Evolutionary conservation across 2,113 vertebrate species (phyloP), one percentile per base, ranked within the genome.

Genomic region (Ailuropoda melanoleuca): DNA sequence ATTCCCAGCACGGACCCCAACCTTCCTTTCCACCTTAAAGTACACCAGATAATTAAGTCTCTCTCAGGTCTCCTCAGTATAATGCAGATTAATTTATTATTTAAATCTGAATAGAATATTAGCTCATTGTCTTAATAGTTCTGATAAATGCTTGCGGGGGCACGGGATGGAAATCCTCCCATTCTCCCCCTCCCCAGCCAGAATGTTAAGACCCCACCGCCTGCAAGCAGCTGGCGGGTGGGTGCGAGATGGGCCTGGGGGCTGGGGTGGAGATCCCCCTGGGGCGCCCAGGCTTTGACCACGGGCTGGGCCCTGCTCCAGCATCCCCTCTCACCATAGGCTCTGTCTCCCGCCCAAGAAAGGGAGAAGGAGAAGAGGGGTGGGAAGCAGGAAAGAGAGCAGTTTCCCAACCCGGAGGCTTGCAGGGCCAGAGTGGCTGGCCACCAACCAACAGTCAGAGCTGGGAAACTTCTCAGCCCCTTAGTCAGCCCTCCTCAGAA

Each of bases 21-120:
- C 77, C 75, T 95, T 96, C 94, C 88, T 97, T 89, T 96, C 97
- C 81, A 97, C 97, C 95, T 94, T 97, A 98, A 81, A 97, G 90
- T 86, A 96, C 66, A 93, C 4, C 29, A 97, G 96, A 98, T 98
- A 98, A 97, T 96, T 93, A 97, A 97, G 97, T 96, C 97, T 93
- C 95, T 96, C 93, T 93, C 3, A 77, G 96, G 97, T 97, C 98
- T 98, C 84, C 96, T 98, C 43, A 95, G 97, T 98, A 96, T 98
- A 98, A 98, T 97, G 96, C 89, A 98, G 98, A 97, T 98, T 98
- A 98, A 98, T 97, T 98, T 98, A 98, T 98, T 98, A 98, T 98
- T 91, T 97, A 98, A 97, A 97, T 98, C 97, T 98, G 98, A 98
- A 97, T 97, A 97, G 97, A 98, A 98, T 98, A 98, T 98, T 98